A percentile compares a stretch with the other conserved stretches of the same genome.
Evolutionary conservation across 2,888 invertebrate genomes (phyloP).

Genomic region (Elmis aenea): DNA sequence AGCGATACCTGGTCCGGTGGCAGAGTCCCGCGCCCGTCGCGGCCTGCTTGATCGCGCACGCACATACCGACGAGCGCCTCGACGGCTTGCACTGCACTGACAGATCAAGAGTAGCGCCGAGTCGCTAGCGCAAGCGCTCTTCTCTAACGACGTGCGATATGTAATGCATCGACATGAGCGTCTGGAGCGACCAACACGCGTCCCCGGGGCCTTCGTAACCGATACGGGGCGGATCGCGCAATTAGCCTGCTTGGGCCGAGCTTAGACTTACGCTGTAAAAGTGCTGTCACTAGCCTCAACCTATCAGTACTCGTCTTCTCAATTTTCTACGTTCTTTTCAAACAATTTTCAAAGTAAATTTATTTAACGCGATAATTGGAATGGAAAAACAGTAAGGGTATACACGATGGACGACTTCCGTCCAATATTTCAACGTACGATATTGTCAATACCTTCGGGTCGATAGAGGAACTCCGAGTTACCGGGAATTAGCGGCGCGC

Average conservation of each 20-base stretch:
- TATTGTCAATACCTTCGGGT: conserved; percentile 3
- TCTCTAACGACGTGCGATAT: conserved; percentile 28
- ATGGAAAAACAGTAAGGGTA: too few species aligned
- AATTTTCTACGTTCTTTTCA: too few species aligned
- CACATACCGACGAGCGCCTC: conserved; percentile 40
- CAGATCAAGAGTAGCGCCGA: conserved; percentile 23
- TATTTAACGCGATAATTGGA: too few species aligned
- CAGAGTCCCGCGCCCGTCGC: conserved; percentile 37
- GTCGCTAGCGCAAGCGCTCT: conserved; percentile 18
- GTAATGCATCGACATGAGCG: conserved; percentile 31
- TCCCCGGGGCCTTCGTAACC: conserved; percentile 23
- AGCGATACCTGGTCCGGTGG: conserved; percentile 31
- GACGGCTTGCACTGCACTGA: conserved; percentile 44
- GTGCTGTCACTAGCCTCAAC: too few species aligned
- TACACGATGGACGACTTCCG: too few species aligned
- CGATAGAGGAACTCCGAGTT: conserved; percentile 15
- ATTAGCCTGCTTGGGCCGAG: conserved; percentile 17
- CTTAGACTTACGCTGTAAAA: too few species aligned
- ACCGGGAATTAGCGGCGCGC: conserved; percentile 14
- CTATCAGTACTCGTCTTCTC: too few species aligned
- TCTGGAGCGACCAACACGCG: conserved; percentile 27
- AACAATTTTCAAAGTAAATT: too few species aligned
- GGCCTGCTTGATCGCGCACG: conserved; percentile 32
- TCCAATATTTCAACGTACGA: too few species aligned
- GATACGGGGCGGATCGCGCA: conserved; percentile 26